These are phyloP conservation scores for Hofmannophila pseudospretella DNA, from an alignment of 2,888 invertebrate species.

Conservation along the genomic window DNA sequence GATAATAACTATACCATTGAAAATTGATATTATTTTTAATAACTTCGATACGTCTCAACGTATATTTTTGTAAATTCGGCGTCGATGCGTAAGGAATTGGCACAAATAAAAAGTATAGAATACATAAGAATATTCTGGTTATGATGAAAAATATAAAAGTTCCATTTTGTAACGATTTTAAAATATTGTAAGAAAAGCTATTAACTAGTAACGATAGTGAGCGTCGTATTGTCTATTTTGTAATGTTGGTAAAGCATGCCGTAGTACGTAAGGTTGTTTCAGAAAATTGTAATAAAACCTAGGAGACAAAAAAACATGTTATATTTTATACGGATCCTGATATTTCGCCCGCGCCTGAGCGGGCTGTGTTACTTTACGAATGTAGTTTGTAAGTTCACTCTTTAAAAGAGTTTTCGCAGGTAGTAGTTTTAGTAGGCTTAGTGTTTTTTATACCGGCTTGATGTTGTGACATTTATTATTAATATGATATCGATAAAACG, in stretches of 20 bases:
- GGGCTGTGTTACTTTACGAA: constrained; percentile 70
- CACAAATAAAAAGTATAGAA: constrained; percentile 46
- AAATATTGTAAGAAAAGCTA: constrained; percentile 56
- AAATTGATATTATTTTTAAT: constrained; percentile 56
- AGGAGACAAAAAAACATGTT: constrained; percentile 58
- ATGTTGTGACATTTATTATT: constrained; percentile 77
- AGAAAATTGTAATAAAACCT: constrained; percentile 75
- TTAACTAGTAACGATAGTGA: constrained; percentile 65
- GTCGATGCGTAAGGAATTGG: constrained; percentile 73
- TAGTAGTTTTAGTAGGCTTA: constrained; percentile 77
- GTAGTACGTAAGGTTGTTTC: constrained; percentile 64
- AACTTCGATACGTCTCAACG: constrained; percentile 54
- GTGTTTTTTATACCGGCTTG: constrained; percentile 79
- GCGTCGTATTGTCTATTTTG: constrained; percentile 73
- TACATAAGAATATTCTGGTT: constrained; percentile 46
- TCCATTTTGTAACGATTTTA: constrained; percentile 64
- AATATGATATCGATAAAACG: constrained; percentile 59
- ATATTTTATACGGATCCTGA: constrained; percentile 71
- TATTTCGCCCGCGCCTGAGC: constrained; percentile 41
- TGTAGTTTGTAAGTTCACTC: constrained; percentile 71
- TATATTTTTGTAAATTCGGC: constrained; percentile 71
- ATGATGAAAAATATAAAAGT: constrained; percentile 48
- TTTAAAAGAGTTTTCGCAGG: constrained; percentile 77
- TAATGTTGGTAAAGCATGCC: constrained; percentile 64
- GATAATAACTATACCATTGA: constrained; percentile 56